Percentiles rank a stretch among this genome's conserved stretches.
phyloP scores from a whole-genome alignment of 2,797 vertebrate species.

The Lutra lutra region DNA sequence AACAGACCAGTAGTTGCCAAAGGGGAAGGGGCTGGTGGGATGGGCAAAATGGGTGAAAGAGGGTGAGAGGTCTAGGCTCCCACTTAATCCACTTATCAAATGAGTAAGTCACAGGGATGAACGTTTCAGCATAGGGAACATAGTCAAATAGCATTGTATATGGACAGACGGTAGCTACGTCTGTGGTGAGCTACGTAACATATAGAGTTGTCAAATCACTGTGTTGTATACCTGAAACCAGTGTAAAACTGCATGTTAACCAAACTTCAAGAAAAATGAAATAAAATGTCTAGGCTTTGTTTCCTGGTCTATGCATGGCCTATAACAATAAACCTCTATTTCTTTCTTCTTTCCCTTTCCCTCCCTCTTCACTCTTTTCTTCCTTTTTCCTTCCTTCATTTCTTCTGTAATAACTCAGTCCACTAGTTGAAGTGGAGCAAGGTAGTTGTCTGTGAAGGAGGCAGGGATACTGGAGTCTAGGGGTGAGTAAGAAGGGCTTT shows the following conservation, averaged over 20 bases:
- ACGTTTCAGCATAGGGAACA: not conserved
- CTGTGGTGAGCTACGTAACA: not conserved
- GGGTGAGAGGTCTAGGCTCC: not conserved
- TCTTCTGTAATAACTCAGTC: not conserved
- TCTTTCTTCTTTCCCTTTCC: not conserved
- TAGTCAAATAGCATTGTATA: not conserved
- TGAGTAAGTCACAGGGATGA: not conserved
- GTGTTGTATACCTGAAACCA: not conserved
- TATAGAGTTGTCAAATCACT: not conserved
- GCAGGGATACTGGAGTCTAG: not conserved
- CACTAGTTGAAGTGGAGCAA: not conserved
- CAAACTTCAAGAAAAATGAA: not conserved
- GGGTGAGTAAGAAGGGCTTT: not conserved
- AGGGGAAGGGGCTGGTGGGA: not conserved
- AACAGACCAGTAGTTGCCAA: not conserved
- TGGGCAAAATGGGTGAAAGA: not conserved
- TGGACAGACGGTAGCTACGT: not conserved
- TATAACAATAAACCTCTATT: not conserved
- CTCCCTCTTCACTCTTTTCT: not conserved
- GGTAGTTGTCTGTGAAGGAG: not conserved
- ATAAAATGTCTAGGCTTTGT: slow-evolving; percentile 8
- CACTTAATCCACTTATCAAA: not conserved
- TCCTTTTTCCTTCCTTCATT: not conserved
- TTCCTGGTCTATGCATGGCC: not conserved
- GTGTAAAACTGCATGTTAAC: not conserved